Percentiles rank a stretch among this genome's conserved stretches.
These are phyloP conservation scores for Drosophila percnosoma DNA, from an alignment of 2,888 invertebrate genomes.

Conservation along the genomic window DNA sequence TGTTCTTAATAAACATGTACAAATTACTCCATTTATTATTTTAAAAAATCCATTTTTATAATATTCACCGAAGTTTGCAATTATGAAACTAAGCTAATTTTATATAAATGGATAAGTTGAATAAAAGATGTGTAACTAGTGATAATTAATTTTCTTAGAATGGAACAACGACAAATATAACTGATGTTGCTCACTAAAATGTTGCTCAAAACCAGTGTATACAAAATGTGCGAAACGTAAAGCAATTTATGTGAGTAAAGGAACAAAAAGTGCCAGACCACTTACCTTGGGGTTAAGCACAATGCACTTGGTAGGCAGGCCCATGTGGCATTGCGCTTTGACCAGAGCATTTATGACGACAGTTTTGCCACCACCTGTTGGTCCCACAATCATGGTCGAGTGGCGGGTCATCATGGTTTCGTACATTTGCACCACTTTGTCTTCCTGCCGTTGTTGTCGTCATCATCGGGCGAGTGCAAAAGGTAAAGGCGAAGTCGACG, in stretches of 20 bases:
- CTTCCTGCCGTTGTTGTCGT: slow-evolving; percentile 86
- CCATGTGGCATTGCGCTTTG: slow-evolving; percentile 91
- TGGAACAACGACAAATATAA: not conserved
- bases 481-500: slow-evolving; percentile 55
- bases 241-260: slow-evolving; percentile 37
- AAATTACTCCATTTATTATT: not conserved
- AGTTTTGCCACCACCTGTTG: slow-evolving; percentile 96
- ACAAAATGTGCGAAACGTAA: slow-evolving; percentile 23
- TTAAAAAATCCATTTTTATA: not conserved
- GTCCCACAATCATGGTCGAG: slow-evolving; percentile 96
- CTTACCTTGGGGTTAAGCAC: slow-evolving; percentile 92
- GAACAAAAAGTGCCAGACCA: slow-evolving; percentile 41
- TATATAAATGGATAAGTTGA: not conserved
- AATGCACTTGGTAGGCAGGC: slow-evolving; percentile 91
- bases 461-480: slow-evolving; percentile 25
- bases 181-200: not conserved
- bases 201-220: not conserved
- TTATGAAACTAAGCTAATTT: not conserved
- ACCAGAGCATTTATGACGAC: slow-evolving; percentile 92
- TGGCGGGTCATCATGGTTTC: slow-evolving; percentile 98
- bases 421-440: slow-evolving; percentile 95
- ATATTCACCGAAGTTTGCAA: not conserved
- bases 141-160: not conserved
- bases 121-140: not conserved
- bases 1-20: not conserved